Conservation (phyloP, 2,888 invertebrate genomes). For the Oscheius myriophilus region DNA sequence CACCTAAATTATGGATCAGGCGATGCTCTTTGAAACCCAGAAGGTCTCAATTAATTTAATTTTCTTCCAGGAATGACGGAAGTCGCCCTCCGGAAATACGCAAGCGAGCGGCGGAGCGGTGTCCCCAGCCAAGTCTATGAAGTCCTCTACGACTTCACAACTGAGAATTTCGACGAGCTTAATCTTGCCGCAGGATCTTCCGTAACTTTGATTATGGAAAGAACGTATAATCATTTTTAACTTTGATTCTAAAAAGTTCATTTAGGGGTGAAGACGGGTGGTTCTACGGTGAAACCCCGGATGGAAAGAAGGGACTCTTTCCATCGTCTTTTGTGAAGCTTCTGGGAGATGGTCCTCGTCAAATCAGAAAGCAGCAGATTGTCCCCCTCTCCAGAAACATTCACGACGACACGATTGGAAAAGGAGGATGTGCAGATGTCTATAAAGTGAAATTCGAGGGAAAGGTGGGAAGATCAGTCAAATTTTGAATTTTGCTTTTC, state of each 20-base stretch:
- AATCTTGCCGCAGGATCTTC: slow-evolving; percentile 13
- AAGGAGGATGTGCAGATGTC: slow-evolving; percentile 22
- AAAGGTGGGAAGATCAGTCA: not conserved
- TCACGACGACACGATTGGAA: slow-evolving; percentile 7
- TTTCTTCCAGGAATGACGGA: slow-evolving; percentile 18
- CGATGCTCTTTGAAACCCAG: no score
- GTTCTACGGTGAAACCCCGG: slow-evolving; percentile 25
- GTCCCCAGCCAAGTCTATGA: slow-evolving; percentile 24
- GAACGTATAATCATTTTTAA: slow-evolving; percentile 5
- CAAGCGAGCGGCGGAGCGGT: slow-evolving; percentile 18
- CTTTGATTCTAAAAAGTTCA: not conserved
- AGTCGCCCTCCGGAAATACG: slow-evolving; percentile 23
- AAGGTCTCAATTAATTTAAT: no score
- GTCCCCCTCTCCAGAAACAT: not conserved
- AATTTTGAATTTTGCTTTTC: not conserved
- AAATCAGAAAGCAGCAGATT: slow-evolving; percentile 10
- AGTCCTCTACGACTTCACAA: slow-evolving; percentile 12
- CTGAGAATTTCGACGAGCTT: slow-evolving; percentile 12
- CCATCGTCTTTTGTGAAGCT: slow-evolving; percentile 24
- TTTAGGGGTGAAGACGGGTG: slow-evolving; percentile 27
- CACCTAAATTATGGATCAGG: no score
- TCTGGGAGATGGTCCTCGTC: slow-evolving; percentile 17
- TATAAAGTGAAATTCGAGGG: slow-evolving; percentile 12
- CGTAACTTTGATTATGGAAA: slow-evolving; percentile 23
- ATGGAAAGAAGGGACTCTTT: slow-evolving; percentile 25